Percentiles rank a stretch among this genome's conserved stretches.
Evolutionary conservation across 2,888 invertebrate species (phyloP).

Genomic region (Dryococelus australis): DNA sequence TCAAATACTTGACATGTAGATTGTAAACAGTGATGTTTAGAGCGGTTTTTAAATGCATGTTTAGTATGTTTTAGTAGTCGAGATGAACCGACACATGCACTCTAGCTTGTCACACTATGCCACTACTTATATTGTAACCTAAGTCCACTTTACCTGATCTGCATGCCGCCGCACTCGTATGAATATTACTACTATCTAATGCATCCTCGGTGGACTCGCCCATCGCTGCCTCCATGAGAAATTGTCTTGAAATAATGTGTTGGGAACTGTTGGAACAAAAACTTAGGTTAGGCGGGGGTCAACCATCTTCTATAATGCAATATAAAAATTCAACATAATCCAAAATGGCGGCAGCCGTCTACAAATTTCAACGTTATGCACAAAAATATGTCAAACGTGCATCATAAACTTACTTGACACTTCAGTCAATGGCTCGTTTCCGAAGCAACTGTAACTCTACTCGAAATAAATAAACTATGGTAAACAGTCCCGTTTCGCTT

Average conservation of each 20-base stretch:
- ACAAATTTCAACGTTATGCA: background rate
- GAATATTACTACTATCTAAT: slow-evolving; percentile 38
- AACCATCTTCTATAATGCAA: slow-evolving; percentile 10
- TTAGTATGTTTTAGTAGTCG: no score
- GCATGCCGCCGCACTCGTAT: slow-evolving; percentile 29
- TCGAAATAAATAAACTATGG: background rate
- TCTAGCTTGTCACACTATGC: no score
- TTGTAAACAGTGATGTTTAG: no score
- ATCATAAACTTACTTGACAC: background rate
- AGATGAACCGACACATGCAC: no score
- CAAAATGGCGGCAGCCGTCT: slow-evolving; percentile 41
- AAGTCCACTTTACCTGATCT: background rate
- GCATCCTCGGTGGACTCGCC: slow-evolving; percentile 44
- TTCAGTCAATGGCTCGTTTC: background rate
- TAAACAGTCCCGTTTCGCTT: background rate
- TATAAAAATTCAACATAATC: slow-evolving; percentile 30
- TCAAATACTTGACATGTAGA: background rate
- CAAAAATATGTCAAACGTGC: slow-evolving; percentile 6
- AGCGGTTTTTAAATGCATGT: no score
- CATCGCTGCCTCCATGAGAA: slow-evolving; percentile 45
- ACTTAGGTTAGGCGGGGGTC: slow-evolving; percentile 2
- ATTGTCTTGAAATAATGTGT: background rate
- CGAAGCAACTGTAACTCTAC: background rate
- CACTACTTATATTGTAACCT: no score
- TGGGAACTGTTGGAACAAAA: background rate